These are phyloP conservation scores for Tetragnatha versicolor DNA, from an alignment of 1,140 invertebrate genomes.

Conservation along the genomic window DNA sequence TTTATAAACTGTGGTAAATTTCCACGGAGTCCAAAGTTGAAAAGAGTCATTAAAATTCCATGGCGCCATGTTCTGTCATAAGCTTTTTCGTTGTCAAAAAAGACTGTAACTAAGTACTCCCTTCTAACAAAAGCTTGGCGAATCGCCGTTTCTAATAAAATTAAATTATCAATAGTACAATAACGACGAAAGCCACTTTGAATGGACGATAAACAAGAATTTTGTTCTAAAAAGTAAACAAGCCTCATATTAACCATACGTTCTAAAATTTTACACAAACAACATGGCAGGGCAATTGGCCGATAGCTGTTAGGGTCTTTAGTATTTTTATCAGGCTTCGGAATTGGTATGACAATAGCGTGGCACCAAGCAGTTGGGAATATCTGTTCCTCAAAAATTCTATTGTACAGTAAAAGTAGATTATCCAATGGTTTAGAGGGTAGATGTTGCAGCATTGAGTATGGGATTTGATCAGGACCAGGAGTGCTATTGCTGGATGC, in stretches of 20 bases:
- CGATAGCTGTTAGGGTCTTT: too few species aligned
- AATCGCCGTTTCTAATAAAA: conserved; percentile 61
- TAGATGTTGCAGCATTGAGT: too few species aligned
- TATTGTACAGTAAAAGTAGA: background rate
- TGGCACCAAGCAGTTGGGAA: background rate
- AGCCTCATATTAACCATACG: background rate
- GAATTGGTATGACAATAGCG: background rate
- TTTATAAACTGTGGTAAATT: conserved; percentile 1
- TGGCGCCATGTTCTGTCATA: conserved; percentile 64
- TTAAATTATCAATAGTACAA: conserved; percentile 62
- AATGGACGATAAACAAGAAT: background rate
- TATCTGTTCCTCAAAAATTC: background rate
- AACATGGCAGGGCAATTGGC: too few species aligned
- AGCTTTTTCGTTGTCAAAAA: conserved; percentile 64
- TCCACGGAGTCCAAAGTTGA: conserved; percentile 17
- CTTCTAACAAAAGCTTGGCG: conserved; percentile 60
- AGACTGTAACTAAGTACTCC: conserved; percentile 58
- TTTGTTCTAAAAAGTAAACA: background rate
- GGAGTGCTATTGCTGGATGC: background rate
- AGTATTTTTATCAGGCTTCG: too few species aligned
- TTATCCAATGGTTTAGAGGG: too few species aligned
- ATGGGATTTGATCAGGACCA: too few species aligned
- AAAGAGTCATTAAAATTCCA: conserved; percentile 61
- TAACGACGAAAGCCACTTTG: background rate
- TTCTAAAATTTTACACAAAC: too few species aligned